Conservation (phyloP, 2,888 invertebrate species). For the Ischnus inquisitorius region DNA sequence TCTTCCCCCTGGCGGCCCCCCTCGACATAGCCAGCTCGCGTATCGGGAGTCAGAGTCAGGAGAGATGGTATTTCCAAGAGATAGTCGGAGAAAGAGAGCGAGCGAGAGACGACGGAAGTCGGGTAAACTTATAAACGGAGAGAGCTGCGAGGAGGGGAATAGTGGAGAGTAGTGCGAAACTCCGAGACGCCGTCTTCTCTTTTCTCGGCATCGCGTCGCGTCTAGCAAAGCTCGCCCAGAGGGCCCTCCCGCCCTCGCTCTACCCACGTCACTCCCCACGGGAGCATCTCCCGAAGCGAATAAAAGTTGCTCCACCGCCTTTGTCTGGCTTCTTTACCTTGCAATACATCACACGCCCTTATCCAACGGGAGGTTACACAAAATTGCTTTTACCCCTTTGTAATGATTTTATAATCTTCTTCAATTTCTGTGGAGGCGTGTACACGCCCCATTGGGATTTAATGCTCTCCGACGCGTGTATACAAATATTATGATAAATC, state of each 20-base stretch:
- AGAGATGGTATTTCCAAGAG: constrained; percentile 38
- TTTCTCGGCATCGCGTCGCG: constrained; percentile 11
- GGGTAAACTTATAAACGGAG: constrained; percentile 62
- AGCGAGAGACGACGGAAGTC: constrained; percentile 18
- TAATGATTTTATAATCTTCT: constrained; percentile 68
- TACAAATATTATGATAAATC: background rate
- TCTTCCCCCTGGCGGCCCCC: too few species aligned
- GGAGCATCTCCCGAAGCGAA: constrained; percentile 66
- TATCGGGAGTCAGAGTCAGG: constrained; percentile 75
- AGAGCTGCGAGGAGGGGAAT: background rate
- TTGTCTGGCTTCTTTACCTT: constrained; percentile 66
- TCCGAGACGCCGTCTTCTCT: constrained; percentile 5
- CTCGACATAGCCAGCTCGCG: constrained; percentile 37
- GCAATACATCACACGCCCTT: constrained; percentile 63
- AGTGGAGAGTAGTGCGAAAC: constrained; percentile 6
- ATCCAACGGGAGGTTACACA: constrained; percentile 55
- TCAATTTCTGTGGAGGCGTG: constrained; percentile 16
- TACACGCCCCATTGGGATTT: constrained; percentile 38
- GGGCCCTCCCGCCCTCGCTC: background rate
- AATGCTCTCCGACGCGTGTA: background rate
- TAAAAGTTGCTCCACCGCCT: constrained; percentile 66
- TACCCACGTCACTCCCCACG: constrained; percentile 4
- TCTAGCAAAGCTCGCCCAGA: background rate
- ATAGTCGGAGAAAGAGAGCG: constrained; percentile 17
- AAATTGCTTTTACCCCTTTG: constrained; percentile 61